Evolutionary conservation across 2,888 invertebrate species (phyloP).

Genomic region (Metellina segmentata): DNA sequence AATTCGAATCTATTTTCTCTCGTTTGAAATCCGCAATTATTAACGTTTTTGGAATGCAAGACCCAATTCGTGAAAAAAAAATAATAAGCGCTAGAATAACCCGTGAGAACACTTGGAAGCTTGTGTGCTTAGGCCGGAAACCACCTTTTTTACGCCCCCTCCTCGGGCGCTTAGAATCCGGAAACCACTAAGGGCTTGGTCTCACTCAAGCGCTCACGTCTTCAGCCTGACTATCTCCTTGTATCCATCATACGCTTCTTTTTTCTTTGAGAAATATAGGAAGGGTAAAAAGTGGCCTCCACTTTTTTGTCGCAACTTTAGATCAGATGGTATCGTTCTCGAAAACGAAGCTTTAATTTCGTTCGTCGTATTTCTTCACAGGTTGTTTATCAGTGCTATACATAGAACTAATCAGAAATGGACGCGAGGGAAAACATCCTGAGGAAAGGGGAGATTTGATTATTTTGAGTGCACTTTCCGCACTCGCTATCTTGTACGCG

Average conservation of each 20-base stretch:
- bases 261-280: neutral
- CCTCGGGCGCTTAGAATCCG: constrained; percentile 17
- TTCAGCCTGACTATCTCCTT: neutral
- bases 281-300: constrained; percentile 11
- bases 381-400: too few species aligned
- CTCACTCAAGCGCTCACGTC: constrained; percentile 15
- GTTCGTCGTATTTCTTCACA: too few species aligned
- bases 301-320: neutral
- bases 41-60: constrained; percentile 16
- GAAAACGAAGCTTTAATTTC: too few species aligned
- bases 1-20: too few species aligned
- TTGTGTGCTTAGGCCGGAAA: constrained; percentile 43
- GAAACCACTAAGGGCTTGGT: constrained; percentile 49
- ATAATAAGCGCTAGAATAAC: neutral
- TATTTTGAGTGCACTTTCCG: too few species aligned
- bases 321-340: constrained; percentile 10
- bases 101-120: constrained; percentile 35
- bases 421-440: too few species aligned
- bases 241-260: constrained; percentile 8
- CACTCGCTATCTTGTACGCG: too few species aligned
- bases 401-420: too few species aligned
- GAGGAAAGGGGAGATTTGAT: too few species aligned
- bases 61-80: neutral
- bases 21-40: neutral
- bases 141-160: constrained; percentile 50